Evolutionary conservation across 2,888 invertebrate species (phyloP), one percentile per base, ranked within the genome.

Genomic region (Amblyteles armatorius): DNA sequence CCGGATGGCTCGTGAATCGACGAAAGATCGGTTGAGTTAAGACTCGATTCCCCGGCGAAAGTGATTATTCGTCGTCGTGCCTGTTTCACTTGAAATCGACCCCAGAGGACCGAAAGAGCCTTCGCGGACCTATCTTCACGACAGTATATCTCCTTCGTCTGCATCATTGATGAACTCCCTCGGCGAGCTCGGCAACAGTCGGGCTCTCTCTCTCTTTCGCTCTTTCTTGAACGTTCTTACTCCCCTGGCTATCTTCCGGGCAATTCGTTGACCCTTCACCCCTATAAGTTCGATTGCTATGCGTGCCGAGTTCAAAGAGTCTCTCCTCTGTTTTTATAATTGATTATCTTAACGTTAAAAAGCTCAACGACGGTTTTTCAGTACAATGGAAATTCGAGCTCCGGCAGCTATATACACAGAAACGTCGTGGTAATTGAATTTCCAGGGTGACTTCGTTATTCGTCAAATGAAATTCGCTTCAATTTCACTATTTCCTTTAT

Each of bases 61-160:
- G 93, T 93, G 93, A 93, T 93, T 93, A 93, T 93, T 93, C 91
- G 92, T 89, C 88, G 90, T 90, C 88, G 89, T 89, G 90, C 88
- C 90, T 89, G 88, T 91, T 90, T 88, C 80, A 80, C 83, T 87
- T 88, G 90, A 91, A 92, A 93, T 93, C 91, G 93, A 92, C 89
- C 93, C 93, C 92, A 88, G 86, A 92, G 92, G 92, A 92, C 87
- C 55, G 50, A 67, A 60, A 60, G 60, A 60, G 33, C 26, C 48
- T 63, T 57, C 22, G 76, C 79, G 81, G 76, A 82, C 84, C 80
- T 87, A 82, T 69, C 79, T 76, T 72, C 65, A 73, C 81, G 83
- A 85, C 88, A 84, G 88, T 92, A 92, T 92, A 92, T 93, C 91
- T 91, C 89, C 86, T 90, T 90, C 88, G 88, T 85, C 81, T 93